Evolutionary conservation across 2,888 invertebrate genomes (phyloP).

Genomic region (Toxonevra muliebris): DNA sequence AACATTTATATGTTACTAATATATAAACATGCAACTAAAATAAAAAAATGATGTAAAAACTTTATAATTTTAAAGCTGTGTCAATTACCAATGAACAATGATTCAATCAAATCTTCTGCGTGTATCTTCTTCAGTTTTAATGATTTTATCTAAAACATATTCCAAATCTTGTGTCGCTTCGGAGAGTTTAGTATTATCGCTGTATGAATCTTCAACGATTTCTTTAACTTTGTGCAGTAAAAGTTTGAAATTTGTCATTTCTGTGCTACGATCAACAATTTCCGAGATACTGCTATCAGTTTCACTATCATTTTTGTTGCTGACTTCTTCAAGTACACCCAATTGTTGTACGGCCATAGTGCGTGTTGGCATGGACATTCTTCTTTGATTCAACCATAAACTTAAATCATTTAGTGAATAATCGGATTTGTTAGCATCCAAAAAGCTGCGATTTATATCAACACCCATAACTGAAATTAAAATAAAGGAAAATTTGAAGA

Average conservation of each 20-base stretch:
- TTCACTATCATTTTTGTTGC: constrained; percentile 19
- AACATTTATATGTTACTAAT: background rate
- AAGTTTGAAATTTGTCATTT: constrained; percentile 62
- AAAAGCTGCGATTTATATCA: constrained; percentile 62
- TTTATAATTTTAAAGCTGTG: background rate
- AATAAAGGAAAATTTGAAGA: no score
- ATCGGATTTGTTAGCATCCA: constrained; percentile 64
- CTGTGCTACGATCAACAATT: constrained; percentile 53
- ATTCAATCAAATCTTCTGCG: constrained; percentile 35
- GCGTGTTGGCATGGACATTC: constrained; percentile 34
- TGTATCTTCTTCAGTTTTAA: constrained; percentile 59
- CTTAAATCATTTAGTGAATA: constrained; percentile 62
- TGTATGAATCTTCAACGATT: constrained; percentile 63
- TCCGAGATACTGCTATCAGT: constrained; percentile 7
- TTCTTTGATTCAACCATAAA: constrained; percentile 59
- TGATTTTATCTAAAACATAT: constrained; percentile 62
- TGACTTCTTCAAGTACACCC: constrained; percentile 34
- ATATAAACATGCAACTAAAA: background rate
- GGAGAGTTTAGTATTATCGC: constrained; percentile 63
- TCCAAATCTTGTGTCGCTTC: constrained; percentile 63
- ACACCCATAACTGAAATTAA: constrained; percentile 59
- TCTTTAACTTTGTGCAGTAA: constrained; percentile 62
- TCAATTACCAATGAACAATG: background rate
- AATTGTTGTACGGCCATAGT: constrained; percentile 20
- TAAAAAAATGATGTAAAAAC: background rate